These are phyloP conservation scores for Salmo trutta DNA, from an alignment of 2,797 vertebrate genomes.

Conservation along the genomic window DNA sequence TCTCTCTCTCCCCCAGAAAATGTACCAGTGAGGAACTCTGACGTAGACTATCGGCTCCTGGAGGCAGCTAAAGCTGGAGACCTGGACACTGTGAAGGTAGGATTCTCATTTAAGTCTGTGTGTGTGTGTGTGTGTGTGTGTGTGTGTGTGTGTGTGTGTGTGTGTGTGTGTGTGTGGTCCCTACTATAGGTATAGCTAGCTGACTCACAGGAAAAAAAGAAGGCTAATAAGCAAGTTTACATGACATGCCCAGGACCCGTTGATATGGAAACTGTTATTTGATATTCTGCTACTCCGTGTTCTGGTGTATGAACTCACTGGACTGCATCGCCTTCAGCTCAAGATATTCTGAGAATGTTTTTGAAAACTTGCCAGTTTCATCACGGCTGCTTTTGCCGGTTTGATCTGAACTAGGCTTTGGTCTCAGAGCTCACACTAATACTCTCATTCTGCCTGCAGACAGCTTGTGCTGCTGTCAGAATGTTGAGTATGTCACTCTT, in stretches of 20 bases:
- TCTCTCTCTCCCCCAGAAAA: conserved; percentile 76
- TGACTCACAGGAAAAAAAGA: neutral
- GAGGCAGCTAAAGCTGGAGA: conserved; percentile 99
- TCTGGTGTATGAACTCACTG: neutral
- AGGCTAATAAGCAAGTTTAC: neutral
- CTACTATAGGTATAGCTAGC: neutral
- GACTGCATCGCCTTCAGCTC: neutral
- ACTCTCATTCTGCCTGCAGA: neutral
- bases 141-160: too few species aligned
- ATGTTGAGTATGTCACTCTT: too few species aligned
- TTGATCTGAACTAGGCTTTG: neutral
- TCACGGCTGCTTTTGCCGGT: neutral
- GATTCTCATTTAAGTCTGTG: neutral
- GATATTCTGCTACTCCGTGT: neutral
- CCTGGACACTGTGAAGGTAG: conserved; percentile 97
- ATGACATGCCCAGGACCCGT: neutral
- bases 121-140: too few species aligned
- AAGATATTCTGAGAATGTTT: neutral
- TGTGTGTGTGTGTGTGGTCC: neutral
- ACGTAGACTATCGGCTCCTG: conserved; percentile 94
- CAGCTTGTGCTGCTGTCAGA: neutral
- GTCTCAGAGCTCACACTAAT: neutral
- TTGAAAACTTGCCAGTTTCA: neutral
- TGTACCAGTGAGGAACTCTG: conserved; percentile 91
- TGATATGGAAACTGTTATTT: neutral